These are phyloP conservation scores for Potorous gilbertii DNA, from an alignment of 2,797 vertebrate species.

Conservation along the genomic window DNA sequence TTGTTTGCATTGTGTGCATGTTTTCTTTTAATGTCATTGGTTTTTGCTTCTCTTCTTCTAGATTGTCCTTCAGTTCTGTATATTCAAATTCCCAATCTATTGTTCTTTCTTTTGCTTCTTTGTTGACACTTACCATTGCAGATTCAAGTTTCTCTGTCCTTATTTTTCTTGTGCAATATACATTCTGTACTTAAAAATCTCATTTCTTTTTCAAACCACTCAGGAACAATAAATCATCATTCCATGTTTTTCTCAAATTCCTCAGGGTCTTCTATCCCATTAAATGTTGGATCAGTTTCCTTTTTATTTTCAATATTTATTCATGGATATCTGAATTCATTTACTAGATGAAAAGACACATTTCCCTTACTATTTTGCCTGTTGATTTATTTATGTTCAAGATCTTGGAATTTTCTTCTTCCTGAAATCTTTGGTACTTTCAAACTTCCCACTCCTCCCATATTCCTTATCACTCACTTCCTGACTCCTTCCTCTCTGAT, in stretches of 20 bases:
- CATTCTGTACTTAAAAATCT: neutral
- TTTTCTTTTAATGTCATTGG: neutral
- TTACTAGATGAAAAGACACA: neutral
- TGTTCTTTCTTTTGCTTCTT: neutral
- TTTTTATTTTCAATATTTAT: neutral
- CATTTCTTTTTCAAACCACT: neutral
- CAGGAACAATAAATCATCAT: neutral
- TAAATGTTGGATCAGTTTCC: neutral
- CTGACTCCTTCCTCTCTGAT: neutral
- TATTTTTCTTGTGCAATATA: neutral
- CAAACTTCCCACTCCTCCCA: neutral
- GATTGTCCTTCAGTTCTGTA: neutral
- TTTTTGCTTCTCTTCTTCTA: neutral
- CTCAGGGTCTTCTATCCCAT: neutral
- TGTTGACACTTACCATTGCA: neutral
- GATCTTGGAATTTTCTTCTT: neutral
- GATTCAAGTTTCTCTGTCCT: neutral
- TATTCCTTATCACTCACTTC: neutral
- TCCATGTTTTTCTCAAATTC: neutral
- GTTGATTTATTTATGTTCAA: neutral
- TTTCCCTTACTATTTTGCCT: neutral
- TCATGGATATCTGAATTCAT: neutral
- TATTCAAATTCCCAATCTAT: neutral
- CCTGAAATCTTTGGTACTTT: neutral
- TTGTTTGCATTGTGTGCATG: too few species aligned